These are phyloP conservation scores for Oeneis ivallda DNA, from an alignment of 2,888 invertebrate genomes.

Conservation along the genomic window DNA sequence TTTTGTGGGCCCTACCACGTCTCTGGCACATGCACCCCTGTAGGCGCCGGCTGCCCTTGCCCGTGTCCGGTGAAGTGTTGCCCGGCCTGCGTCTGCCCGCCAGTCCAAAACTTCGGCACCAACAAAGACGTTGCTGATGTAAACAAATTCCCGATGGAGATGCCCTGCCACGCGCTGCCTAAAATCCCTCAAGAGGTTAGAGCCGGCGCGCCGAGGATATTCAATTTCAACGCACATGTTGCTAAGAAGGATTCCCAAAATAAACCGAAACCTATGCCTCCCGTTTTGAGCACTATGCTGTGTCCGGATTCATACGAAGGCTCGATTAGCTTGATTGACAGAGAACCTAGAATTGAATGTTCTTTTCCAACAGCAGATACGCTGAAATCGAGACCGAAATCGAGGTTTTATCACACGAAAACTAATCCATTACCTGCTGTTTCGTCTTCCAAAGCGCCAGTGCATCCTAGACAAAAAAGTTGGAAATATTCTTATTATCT, in stretches of 20 bases:
- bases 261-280: conserved; percentile 23
- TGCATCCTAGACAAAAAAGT: neutral
- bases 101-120: neutral
- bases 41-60: conserved; percentile 41
- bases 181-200: conserved; percentile 21
- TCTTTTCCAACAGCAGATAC: conserved; percentile 7
- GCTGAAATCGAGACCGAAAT: neutral
- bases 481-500: conserved; percentile 20
- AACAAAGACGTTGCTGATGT: conserved; percentile 8
- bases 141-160: conserved; percentile 15
- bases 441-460: neutral
- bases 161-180: conserved; percentile 18
- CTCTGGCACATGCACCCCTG: conserved; percentile 52
- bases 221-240: conserved; percentile 45
- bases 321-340: neutral
- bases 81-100: conserved; percentile 34
- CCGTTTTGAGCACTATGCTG: conserved; percentile 16
- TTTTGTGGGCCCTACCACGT: conserved; percentile 71
- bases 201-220: conserved; percentile 49
- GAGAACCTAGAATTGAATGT: conserved; percentile 5
- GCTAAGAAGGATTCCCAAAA: conserved; percentile 21
- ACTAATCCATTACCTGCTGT: neutral
- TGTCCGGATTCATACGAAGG: neutral
- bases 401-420: conserved; percentile 20
- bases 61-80: conserved; percentile 43